Evolutionary conservation across 1,140 invertebrate species (phyloP).

Genomic region (Tetragnatha versicolor): DNA sequence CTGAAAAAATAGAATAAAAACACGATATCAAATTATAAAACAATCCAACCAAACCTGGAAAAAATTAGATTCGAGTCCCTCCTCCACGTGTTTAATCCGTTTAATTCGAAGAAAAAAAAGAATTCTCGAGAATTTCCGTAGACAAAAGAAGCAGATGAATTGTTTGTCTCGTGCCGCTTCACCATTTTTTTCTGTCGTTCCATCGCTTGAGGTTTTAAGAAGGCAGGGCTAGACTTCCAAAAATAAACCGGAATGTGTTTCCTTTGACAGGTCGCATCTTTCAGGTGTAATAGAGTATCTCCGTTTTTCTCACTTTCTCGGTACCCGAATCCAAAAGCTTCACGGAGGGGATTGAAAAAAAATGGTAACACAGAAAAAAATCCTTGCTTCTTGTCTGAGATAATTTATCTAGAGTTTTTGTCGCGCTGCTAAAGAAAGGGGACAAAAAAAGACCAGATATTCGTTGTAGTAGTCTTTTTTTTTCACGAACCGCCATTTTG

Average conservation of each 20-base stretch:
- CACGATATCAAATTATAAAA: too few species aligned
- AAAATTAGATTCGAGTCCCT: too few species aligned
- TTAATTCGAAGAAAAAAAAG: neutral
- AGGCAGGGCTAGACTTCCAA: neutral
- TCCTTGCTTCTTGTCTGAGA: conserved; percentile 10
- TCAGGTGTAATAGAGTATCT: conserved; percentile 36
- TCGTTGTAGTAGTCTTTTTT: neutral
- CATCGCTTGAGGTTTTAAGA: neutral
- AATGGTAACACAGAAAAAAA: conserved; percentile 9
- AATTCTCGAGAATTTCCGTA: neutral
- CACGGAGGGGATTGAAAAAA: neutral
- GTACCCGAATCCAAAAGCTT: neutral
- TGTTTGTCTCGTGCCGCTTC: neutral
- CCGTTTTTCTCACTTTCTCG: conserved; percentile 22
- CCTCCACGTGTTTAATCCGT: too few species aligned
- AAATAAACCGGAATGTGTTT: conserved; percentile 30
- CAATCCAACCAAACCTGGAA: too few species aligned
- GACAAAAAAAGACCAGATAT: neutral
- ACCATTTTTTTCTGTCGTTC: neutral
- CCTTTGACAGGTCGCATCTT: conserved; percentile 27
- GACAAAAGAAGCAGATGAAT: neutral
- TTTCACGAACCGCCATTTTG: neutral
- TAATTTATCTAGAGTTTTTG: conserved; percentile 29
- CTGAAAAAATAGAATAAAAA: too few species aligned
- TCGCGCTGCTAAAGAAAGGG: neutral